Conservation (phyloP, 2,888 invertebrate genomes). For the Norana najaformis region DNA sequence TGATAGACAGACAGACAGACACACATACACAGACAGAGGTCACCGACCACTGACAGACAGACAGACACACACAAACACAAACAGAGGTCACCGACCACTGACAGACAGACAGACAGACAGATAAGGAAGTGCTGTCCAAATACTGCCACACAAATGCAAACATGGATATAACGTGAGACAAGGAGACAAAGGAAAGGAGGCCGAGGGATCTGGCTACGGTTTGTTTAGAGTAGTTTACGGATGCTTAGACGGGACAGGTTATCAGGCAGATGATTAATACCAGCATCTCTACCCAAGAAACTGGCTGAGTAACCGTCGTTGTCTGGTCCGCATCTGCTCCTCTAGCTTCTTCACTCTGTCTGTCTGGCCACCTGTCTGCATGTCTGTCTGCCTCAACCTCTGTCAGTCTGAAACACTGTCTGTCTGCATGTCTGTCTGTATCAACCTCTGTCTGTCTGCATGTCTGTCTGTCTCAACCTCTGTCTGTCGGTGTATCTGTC, state of each 20-base stretch:
- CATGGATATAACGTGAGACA: neutral
- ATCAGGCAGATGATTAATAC: neutral
- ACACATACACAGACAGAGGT: too few relatives aligned
- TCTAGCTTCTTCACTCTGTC: neutral
- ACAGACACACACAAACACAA: too few relatives aligned
- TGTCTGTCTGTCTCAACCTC: neutral
- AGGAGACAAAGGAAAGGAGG: neutral
- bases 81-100: too few relatives aligned
- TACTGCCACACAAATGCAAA: neutral
- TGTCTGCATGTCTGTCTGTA: too few relatives aligned
- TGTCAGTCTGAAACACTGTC: neutral
- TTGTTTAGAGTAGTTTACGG: neutral
- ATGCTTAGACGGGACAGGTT: neutral
- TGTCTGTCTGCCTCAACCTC: neutral
- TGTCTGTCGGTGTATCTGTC: too few relatives aligned
- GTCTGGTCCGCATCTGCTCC: neutral
- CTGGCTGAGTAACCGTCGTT: neutral
- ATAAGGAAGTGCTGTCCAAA: neutral
- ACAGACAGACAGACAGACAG: neutral
- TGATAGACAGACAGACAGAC: neutral
- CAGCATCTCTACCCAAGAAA: neutral
- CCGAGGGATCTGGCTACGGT: too few relatives aligned
- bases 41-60: too few relatives aligned
- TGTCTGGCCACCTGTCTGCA: neutral
- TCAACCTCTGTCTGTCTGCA: neutral